Percentiles rank a stretch among this genome's conserved stretches.
phyloP scores from a whole-genome alignment of 2,797 vertebrate genomes.

The Gymnoscopelus braueri region DNA sequence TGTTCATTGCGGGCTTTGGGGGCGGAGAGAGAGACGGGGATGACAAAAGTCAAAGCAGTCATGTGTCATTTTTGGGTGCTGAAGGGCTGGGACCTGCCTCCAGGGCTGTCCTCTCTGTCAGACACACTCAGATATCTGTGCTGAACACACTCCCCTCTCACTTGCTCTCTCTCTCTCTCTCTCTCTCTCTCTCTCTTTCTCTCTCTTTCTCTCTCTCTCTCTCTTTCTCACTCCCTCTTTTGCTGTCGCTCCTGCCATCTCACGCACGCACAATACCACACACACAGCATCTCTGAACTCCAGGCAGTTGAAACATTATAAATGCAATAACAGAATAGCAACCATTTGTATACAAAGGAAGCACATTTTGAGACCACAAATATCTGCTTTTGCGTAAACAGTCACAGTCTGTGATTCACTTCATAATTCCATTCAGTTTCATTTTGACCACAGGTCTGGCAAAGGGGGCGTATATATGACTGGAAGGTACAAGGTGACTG shows the following conservation, averaged over 20 bases:
- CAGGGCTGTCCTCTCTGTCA: conserved; percentile 82
- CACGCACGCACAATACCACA: conserved; percentile 5
- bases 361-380: conserved; percentile 22
- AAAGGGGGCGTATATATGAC: conserved; percentile 12
- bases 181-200: conserved; percentile 56
- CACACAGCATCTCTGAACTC: conserved; percentile 19
- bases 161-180: conserved; percentile 32
- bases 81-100: conserved; percentile 79
- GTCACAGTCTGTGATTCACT: conserved; percentile 23
- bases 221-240: conserved; percentile 52
- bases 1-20: conserved; percentile 58
- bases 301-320: conserved; percentile 8
- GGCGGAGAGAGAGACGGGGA: conserved; percentile 66
- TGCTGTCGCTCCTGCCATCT: background rate
- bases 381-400: conserved; percentile 37
- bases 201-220: conserved; percentile 52
- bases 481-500: conserved; percentile 36
- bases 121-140: conserved; percentile 80
- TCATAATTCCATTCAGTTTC: conserved; percentile 31
- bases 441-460: conserved; percentile 38
- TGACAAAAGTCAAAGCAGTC: conserved; percentile 85
- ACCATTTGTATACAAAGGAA: conserved; percentile 11
- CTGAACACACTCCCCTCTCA: conserved; percentile 71
- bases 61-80: conserved; percentile 82
- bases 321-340: conserved; percentile 31